phyloP scores from a whole-genome alignment of 1,140 invertebrate genomes.

The Phenacoccus solenopsis region DNA sequence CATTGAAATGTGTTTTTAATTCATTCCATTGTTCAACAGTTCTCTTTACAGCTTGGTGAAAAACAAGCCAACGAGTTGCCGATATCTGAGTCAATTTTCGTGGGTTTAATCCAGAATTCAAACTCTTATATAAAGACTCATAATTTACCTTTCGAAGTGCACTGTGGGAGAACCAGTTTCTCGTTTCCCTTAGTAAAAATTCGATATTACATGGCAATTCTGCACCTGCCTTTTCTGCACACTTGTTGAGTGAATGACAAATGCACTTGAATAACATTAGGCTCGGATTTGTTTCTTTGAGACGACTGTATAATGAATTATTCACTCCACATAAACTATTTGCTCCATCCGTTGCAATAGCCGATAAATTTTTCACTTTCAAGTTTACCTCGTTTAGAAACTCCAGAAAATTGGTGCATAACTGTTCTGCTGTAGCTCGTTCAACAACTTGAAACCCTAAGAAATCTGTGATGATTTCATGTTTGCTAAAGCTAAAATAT shows the following conservation, averaged over 20 bases:
- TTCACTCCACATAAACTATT: slow-evolving; percentile 14
- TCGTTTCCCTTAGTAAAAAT: slow-evolving; percentile 15
- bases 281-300: slow-evolving; percentile 19
- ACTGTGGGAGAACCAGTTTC: slow-evolving; percentile 17
- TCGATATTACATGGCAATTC: slow-evolving; percentile 18
- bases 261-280: slow-evolving; percentile 20
- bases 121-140: slow-evolving; percentile 7
- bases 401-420: not conserved
- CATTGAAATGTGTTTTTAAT: slow-evolving; percentile 22
- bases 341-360: slow-evolving; percentile 18
- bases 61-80: slow-evolving; percentile 23
- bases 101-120: slow-evolving; percentile 13
- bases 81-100: slow-evolving; percentile 22
- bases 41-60: slow-evolving; percentile 20
- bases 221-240: slow-evolving; percentile 19
- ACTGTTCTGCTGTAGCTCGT: not conserved
- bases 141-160: not conserved
- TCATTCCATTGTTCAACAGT: slow-evolving; percentile 25
- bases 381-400: not conserved
- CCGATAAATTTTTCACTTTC: slow-evolving; percentile 16
- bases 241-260: slow-evolving; percentile 19
- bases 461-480: slow-evolving; percentile 14
- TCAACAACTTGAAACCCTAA: slow-evolving; percentile 17
- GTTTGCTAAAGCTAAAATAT: slow-evolving; percentile 14
- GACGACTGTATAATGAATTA: slow-evolving; percentile 14